phyloP scores from a whole-genome alignment of 1,140 invertebrate species.

The Colletes latitarsis region DNA sequence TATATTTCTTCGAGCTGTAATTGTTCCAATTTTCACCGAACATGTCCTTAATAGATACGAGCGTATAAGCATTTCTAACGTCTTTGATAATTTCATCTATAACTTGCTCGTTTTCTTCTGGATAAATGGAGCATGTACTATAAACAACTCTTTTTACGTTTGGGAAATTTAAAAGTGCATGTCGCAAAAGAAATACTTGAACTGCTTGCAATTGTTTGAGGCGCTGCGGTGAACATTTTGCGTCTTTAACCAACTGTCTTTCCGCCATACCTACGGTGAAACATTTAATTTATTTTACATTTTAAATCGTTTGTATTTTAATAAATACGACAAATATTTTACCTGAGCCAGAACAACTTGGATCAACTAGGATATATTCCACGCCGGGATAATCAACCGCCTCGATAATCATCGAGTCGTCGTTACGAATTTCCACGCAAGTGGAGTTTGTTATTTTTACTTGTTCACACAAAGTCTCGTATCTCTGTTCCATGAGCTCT shows the following conservation, averaged over 20 bases:
- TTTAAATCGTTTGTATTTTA: neutral
- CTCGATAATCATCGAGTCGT: slow-evolving; percentile 87
- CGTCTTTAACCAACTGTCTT: slow-evolving; percentile 78
- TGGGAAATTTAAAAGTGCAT: slow-evolving; percentile 92
- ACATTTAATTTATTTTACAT: neutral
- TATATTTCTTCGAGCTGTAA: slow-evolving; percentile 84
- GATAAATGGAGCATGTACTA: slow-evolving; percentile 95
- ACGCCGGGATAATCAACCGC: slow-evolving; percentile 85
- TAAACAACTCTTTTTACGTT: slow-evolving; percentile 93
- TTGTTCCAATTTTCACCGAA: slow-evolving; percentile 86
- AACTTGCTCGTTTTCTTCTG: slow-evolving; percentile 96
- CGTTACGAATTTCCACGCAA: slow-evolving; percentile 85
- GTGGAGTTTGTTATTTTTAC: slow-evolving; percentile 84
- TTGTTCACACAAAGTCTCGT: slow-evolving; percentile 84
- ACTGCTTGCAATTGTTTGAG: slow-evolving; percentile 88
- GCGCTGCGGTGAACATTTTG: slow-evolving; percentile 77
- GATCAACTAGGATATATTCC: slow-evolving; percentile 96
- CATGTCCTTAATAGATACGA: slow-evolving; percentile 83
- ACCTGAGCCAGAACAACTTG: slow-evolving; percentile 97
- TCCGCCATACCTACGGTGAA: slow-evolving; percentile 82
- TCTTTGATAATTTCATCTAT: slow-evolving; percentile 84
- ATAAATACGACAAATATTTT: slow-evolving; percentile 55
- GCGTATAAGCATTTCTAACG: slow-evolving; percentile 83
- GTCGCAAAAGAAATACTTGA: slow-evolving; percentile 92
- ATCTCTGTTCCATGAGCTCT: slow-evolving; percentile 88